Evolutionary conservation across 2,113 vertebrate species (phyloP).

Genomic region (Aegithalos caudatus): DNA sequence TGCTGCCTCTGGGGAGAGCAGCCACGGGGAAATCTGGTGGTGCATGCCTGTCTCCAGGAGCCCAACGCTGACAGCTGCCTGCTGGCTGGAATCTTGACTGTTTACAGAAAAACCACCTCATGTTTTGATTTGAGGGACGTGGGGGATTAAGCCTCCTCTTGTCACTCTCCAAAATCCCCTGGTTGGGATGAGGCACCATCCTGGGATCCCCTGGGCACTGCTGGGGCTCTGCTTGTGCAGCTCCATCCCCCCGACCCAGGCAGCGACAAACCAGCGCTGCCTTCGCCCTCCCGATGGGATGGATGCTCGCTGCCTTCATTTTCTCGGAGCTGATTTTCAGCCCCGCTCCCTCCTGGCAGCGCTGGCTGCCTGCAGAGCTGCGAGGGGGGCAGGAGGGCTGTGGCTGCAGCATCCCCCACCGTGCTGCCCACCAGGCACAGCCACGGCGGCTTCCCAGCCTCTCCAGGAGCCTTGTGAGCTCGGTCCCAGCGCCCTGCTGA

Average conservation of each 20-base stretch:
- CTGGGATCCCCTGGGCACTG: not conserved
- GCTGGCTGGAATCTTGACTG: not conserved
- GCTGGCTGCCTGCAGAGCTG: not conserved
- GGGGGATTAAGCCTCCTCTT: not conserved
- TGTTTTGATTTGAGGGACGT: not conserved
- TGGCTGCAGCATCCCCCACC: accelerated
- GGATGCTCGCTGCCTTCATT: not conserved
- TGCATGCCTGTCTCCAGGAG: not conserved
- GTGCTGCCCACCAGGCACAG: not conserved
- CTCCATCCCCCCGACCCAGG: not conserved
- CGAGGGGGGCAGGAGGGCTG: not conserved
- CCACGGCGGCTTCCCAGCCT: accelerated
- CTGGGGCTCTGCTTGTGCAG: not conserved
- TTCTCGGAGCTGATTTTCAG: not conserved
- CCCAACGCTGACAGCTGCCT: not conserved
- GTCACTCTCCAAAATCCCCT: not conserved
- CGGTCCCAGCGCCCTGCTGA: not conserved
- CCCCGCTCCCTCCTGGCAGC: accelerated
- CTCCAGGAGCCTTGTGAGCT: not conserved
- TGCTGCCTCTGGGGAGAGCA: not conserved
- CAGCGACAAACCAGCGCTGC: not conserved
- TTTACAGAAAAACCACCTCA: not conserved
- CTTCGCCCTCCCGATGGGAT: not conserved
- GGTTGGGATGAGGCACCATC: accelerated
- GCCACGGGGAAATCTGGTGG: not conserved